Base-by-base conservation (phyloP, 2,888 invertebrate genomes). In the Rosalia funebris region DNA sequence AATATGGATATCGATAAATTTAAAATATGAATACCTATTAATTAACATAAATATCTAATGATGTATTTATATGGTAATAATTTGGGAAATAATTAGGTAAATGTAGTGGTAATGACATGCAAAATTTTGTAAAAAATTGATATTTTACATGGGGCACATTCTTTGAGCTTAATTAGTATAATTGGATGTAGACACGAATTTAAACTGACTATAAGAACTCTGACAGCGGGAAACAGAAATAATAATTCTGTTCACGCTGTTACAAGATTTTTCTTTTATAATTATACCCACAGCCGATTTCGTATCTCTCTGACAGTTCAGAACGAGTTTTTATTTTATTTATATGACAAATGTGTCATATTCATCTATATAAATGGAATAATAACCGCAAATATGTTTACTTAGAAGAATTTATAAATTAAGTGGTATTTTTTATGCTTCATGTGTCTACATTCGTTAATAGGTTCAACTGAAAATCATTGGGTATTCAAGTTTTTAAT, bases 61-160 rank as follows among this genome's bases (percentile, higher is more conserved):
- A 47, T 31, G 54, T 62, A 54, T 60, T 62, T 54, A 62, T 56
- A 53, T 46, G 46, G 41, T 17, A 47, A 55, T 54, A 60, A 60
- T 48, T 54, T 53, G 41, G 55, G 36, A 44, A 15, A 46, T 55
- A 60, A 53, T 53, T 53, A 42, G 53, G 15, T 50, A 39, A 25
- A 19, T 20, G n/a, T 9, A 20, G 17, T 37, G 17, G 5, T 32
- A 53, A 53, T 32, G 42, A 42, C 16, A 53, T 25, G 50, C 39
- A 14, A 20, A 50, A 25, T 25, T 7, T 19, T 50, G 20, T 39
- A 19, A 14, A 25, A 34, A 50, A 50, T 50, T 50, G 39, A 50
- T 50, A 39, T 50, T 25, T 36, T 20, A 50, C 50, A 50, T 36
- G 20, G 11, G n/a, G n/a, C 48, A 10, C 16, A 17, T 36, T 19